A percentile compares a stretch with the other conserved stretches of the same genome.
phyloP scores from a whole-genome alignment of 2,113 vertebrate genomes.

The Thinocorus orbignyianus region DNA sequence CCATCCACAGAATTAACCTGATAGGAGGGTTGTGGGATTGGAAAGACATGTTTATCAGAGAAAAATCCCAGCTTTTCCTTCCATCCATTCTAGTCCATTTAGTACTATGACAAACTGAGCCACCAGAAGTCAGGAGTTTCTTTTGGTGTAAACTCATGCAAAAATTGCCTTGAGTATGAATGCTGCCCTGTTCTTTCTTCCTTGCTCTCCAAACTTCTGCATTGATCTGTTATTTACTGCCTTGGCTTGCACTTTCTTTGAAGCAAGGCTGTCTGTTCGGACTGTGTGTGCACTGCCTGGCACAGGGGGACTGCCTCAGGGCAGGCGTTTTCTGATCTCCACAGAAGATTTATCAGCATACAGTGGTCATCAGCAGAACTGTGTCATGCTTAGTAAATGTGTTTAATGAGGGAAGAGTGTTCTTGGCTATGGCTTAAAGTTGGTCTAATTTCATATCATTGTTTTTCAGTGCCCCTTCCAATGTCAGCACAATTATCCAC shows the following conservation, averaged over 20 bases:
- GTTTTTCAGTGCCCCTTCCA: slow-evolving; percentile 87
- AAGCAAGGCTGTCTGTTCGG: background rate
- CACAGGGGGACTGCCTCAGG: background rate
- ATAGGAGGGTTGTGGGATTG: background rate
- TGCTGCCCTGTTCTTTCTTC: background rate
- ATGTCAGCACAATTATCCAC: slow-evolving; percentile 91
- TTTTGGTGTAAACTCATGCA: background rate
- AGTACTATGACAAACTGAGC: background rate
- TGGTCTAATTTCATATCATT: background rate
- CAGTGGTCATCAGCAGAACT: background rate
- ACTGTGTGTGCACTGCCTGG: background rate
- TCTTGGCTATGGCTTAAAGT: background rate
- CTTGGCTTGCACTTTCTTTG: background rate
- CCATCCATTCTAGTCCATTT: background rate
- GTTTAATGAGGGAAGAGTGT: background rate
- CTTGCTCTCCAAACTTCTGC: background rate
- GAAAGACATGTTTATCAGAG: background rate
- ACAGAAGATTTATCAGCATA: background rate
- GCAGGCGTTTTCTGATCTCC: background rate
- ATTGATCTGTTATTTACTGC: background rate
- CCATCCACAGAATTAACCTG: background rate
- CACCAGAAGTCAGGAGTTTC: background rate
- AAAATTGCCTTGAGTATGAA: background rate
- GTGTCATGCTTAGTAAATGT: background rate
- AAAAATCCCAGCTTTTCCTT: background rate